Base-by-base conservation (phyloP, 2,888 invertebrate genomes). In the Nomada hirtipes region DNA sequence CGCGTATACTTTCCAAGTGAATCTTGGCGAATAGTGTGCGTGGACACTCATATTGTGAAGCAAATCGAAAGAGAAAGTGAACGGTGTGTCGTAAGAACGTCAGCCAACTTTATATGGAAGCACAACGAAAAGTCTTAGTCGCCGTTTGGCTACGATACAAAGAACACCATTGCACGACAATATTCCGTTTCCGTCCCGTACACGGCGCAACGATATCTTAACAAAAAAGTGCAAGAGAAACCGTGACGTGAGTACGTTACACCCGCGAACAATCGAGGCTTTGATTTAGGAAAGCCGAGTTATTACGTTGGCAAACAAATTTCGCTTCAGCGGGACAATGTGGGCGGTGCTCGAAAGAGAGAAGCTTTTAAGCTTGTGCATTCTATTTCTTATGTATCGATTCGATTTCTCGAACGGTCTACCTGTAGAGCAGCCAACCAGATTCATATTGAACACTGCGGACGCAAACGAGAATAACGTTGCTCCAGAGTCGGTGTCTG, bases 11-110 rank as follows among this genome's bases (percentile, higher is more conserved):
- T 23, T 44, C 20, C 4, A 4, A 15, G 15, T 23, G 67, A 13
- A 3, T 47, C 11, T 47, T 13, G 47, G 47, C n/a, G 61, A 53
- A 15, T 26, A 53, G 77, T 73, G 81, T 36, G 63, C 53, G 57
- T 23, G 63, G 67, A 60, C 59, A 59, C 10, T 68, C 52, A 67
- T 75, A 75, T 77, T 52, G 73, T 76, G 70, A 83, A 85, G 76
- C 70, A 85, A 84, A 89, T 84, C 75, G 85, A 91, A 91, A 91
- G 91, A 87, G 91, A 91, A 91, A 91, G 91, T 89, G 36, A 68
- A 71, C 78, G 23, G 57, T 69, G 82, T 91, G 89, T 91, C 89
- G 91, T 85, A 91, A 91, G 86, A 84, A 75, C 9, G 57, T 61
- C 63, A 53, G 61, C 29, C 67, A 36, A 79, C 83, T 71, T 80